Evolutionary conservation across 2,113 vertebrate species (phyloP).

Genomic region (Hystrix cristata): DNA sequence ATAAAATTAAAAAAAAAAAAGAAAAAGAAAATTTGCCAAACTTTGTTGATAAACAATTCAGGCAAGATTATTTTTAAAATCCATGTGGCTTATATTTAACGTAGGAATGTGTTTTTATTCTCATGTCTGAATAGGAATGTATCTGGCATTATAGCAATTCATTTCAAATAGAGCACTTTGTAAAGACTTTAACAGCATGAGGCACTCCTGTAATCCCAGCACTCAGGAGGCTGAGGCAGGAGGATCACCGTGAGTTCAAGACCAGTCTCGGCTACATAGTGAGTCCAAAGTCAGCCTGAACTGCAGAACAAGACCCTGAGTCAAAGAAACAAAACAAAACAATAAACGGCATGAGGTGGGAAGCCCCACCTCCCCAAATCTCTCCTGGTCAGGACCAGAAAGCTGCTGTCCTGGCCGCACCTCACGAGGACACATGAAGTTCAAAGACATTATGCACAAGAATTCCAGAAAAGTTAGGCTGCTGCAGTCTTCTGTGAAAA

Average conservation of each 20-base stretch:
- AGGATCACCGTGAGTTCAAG: too few relatives aligned
- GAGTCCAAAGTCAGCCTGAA: too few relatives aligned
- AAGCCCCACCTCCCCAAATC: neutral
- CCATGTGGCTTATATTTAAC: neutral
- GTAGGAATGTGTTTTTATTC: neutral
- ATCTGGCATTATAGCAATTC: neutral
- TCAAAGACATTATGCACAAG: too few relatives aligned
- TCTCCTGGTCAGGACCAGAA: neutral
- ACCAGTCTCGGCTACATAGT: too few relatives aligned
- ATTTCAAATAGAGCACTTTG: neutral
- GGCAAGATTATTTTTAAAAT: neutral
- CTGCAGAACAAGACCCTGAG: too few relatives aligned
- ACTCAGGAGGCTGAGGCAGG: too few relatives aligned
- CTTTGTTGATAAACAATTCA: neutral
- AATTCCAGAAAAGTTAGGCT: neutral
- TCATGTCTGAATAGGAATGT: neutral
- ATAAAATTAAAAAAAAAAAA: too few relatives aligned
- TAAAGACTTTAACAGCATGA: neutral
- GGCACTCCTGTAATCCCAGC: too few relatives aligned
- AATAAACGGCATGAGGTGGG: neutral
- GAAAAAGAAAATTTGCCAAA: neutral
- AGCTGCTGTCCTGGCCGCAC: neutral
- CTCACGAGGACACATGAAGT: rapidly evolving
- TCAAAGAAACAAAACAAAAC: too few relatives aligned
- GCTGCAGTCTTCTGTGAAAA: neutral